Conservation (phyloP, 2,797 vertebrate genomes). For the Ataeniobius toweri region DNA sequence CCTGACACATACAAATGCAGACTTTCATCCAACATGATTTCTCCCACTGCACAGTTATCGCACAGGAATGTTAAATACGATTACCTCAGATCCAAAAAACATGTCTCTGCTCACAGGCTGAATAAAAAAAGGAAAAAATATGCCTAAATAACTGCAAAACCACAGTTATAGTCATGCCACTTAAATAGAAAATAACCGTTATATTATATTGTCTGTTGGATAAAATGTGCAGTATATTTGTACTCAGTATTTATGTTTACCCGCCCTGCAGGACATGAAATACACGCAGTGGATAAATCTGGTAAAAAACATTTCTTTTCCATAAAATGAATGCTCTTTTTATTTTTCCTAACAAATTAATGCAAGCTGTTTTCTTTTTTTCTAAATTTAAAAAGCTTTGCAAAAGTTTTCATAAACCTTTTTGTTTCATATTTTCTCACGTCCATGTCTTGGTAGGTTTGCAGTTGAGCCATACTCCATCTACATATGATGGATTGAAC, state of each 20-base stretch:
- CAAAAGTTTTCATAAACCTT: not conserved
- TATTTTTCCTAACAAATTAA: not conserved
- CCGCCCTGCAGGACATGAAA: not conserved
- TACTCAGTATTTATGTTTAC: not conserved
- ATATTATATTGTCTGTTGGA: not conserved
- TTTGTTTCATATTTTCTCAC: not conserved
- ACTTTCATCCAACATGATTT: conserved; percentile 27
- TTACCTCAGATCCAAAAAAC: conserved; percentile 9
- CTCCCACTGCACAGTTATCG: conserved; percentile 22
- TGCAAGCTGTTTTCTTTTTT: not conserved
- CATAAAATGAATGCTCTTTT: not conserved
- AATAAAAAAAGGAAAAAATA: not conserved
- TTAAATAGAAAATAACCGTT: not conserved
- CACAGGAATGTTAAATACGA: conserved; percentile 18
- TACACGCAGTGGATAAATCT: not conserved
- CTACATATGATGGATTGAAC: too few species aligned
- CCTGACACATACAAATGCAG: not conserved
- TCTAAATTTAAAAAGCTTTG: not conserved
- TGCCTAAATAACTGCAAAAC: not conserved
- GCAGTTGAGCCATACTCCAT: too few species aligned
- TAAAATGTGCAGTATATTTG: not conserved
- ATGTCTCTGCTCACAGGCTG: not conserved
- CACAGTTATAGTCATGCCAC: not conserved
- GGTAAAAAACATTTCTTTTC: not conserved
- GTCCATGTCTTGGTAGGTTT: too few species aligned